Base-by-base conservation (phyloP, 2,113 vertebrate genomes). In the Carassius carassius region DNA sequence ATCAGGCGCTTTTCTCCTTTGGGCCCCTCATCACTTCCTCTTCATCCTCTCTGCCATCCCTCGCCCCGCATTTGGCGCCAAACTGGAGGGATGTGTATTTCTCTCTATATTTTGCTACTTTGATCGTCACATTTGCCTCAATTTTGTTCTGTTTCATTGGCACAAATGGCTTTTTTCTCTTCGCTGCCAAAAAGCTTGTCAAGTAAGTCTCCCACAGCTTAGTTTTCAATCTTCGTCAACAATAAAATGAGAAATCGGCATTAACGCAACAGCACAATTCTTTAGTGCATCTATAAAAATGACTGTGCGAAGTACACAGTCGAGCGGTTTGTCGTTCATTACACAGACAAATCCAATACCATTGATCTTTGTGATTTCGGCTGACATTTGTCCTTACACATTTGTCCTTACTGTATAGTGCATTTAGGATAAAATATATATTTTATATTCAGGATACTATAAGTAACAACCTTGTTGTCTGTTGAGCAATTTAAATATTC, bases 21-120 rank as follows among this genome's bases (percentile, higher is more conserved):
- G 83, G 85, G 72, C 86, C 87, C 88, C 89, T 93, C 91, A 92
- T 93, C 90, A 92, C 83, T 58, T 84, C 89, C 88, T 89, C 89
- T 93, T 92, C 88, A 90, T 90, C 83, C 78, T 58, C 81, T 17
- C 47, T 83, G 87, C 84, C 83, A 58, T 88, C 62, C 87, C 65
- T 77, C 77, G 3, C 4, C 79, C 85, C 32, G 84, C 86, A 8
- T 32, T 83, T 69, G 88, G 88, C 63, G 54, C 29, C 88, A 19
- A 74, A 82, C 17, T 62, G 77, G 83, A 87, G 72, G 86, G 84
- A 87, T 70, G 72, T 87, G 37, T 11, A 35, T 67, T 4, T 56
- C 74, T 44, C 19, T 37, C 25, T 29, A 17, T 87, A 84, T 35
- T 62, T 74, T 23, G 16, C 25, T 72, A 80, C 85, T 58, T 90